Evolutionary conservation across 2,797 vertebrate genomes (phyloP).

Genomic region (Muscicapa comitata): DNA sequence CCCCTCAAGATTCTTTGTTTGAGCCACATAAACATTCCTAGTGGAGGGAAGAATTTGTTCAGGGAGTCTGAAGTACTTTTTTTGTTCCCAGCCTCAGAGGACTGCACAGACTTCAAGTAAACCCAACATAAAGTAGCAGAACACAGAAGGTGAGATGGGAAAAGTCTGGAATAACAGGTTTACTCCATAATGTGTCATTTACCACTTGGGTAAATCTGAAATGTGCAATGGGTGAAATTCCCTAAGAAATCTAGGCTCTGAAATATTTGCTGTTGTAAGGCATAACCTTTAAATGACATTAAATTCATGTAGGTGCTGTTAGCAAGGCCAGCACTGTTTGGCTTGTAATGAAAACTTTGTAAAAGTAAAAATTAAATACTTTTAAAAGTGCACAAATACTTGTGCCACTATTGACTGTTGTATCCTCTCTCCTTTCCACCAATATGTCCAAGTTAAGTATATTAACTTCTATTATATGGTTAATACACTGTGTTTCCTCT

Average conservation of each 20-base stretch:
- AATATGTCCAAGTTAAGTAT: neutral
- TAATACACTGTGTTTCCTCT: neutral
- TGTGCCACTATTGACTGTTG: neutral
- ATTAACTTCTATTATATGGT: neutral
- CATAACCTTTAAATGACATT: neutral
- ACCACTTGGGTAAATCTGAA: neutral
- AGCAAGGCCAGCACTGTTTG: neutral
- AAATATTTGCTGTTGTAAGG: neutral
- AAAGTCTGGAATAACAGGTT: neutral
- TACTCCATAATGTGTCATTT: neutral
- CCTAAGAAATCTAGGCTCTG: neutral
- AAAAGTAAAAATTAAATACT: neutral
- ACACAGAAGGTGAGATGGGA: neutral
- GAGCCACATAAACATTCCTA: neutral
- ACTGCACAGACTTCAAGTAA: neutral
- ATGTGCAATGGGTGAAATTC: neutral
- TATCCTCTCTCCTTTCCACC: neutral
- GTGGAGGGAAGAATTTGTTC: neutral
- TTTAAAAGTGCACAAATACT: neutral
- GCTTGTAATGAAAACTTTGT: neutral
- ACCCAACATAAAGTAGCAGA: neutral
- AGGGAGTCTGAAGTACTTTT: neutral
- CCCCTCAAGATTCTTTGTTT: neutral
- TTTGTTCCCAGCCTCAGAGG: neutral
- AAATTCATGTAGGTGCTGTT: neutral